Evolutionary conservation across 2,888 invertebrate genomes (phyloP).

Genomic region (Criorhina ranunculi): DNA sequence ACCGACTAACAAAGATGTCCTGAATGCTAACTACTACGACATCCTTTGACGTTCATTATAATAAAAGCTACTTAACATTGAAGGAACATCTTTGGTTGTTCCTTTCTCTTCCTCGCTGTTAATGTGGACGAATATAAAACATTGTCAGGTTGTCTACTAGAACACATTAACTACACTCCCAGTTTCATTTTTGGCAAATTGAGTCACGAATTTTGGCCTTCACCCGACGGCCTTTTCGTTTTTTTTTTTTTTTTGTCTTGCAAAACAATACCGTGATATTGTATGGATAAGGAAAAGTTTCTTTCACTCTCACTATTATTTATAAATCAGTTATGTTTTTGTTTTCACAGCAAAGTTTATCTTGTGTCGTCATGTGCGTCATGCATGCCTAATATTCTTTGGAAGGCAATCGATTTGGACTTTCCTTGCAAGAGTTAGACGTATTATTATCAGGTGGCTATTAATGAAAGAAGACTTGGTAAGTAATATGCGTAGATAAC

Average conservation of each 20-base stretch:
- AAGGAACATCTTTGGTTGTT: conserved; percentile 25
- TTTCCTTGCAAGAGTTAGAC: background rate
- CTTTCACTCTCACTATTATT: conserved; percentile 35
- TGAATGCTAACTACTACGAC: background rate
- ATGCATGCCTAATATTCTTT: conserved; percentile 24
- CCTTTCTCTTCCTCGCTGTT: conserved; percentile 5
- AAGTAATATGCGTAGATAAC: conserved; percentile 11
- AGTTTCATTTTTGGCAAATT: conserved; percentile 39
- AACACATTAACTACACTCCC: conserved; percentile 38
- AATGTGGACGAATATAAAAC: conserved; percentile 35
- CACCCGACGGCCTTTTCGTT: conserved; percentile 14
- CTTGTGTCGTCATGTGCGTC: conserved; percentile 21
- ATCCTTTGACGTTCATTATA: conserved; percentile 5
- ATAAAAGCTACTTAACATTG: conserved; percentile 6
- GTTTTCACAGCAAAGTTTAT: conserved; percentile 32
- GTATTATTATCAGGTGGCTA: conserved; percentile 3
- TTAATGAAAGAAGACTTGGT: conserved; percentile 9
- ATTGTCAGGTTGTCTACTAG: conserved; percentile 30
- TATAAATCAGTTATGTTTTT: conserved; percentile 55
- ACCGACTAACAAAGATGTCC: background rate
- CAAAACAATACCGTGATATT: conserved; percentile 39
- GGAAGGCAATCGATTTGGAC: conserved; percentile 3
- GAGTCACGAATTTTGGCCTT: conserved; percentile 47
- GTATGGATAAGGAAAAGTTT: conserved; percentile 41
- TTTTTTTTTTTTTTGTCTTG: conserved; percentile 2